Evolutionary conservation across 2,797 vertebrate species (phyloP).

Genomic region (Sternarchorhynchus goeldii): DNA sequence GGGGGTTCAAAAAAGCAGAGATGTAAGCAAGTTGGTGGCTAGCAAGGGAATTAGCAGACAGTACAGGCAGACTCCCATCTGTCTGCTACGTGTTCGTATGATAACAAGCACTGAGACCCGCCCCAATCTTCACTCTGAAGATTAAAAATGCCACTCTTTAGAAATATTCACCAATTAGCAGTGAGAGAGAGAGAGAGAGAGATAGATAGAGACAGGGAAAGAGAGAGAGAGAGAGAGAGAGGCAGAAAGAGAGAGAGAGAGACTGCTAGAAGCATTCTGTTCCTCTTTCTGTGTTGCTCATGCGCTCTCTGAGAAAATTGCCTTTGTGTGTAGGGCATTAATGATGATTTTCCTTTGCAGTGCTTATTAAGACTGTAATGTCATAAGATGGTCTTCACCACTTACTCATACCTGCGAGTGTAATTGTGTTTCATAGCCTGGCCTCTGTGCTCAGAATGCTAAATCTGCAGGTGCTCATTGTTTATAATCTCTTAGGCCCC

Average conservation of each 20-base stretch:
- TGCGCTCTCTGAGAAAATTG: constrained; percentile 40
- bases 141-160: neutral
- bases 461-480: constrained; percentile 57
- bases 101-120: neutral
- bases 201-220: neutral
- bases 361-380: constrained; percentile 70
- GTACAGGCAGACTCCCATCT: neutral
- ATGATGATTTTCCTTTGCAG: constrained; percentile 49
- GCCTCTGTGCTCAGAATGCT: constrained; percentile 59
- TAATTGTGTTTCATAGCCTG: constrained; percentile 69
- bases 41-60: neutral
- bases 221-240: neutral
- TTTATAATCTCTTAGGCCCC: constrained; percentile 18
- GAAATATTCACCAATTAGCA: constrained; percentile 18
- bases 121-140: neutral
- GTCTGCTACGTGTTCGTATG: neutral
- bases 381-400: constrained; percentile 65
- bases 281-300: constrained; percentile 4
- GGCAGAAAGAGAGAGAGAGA: neutral
- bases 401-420: constrained; percentile 65
- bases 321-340: constrained; percentile 57
- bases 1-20: constrained; percentile 1
- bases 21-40: neutral
- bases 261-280: neutral
- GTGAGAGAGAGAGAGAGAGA: neutral